Base-by-base conservation (phyloP, 2,888 invertebrate genomes). In the Himalopsyche tibetana region DNA sequence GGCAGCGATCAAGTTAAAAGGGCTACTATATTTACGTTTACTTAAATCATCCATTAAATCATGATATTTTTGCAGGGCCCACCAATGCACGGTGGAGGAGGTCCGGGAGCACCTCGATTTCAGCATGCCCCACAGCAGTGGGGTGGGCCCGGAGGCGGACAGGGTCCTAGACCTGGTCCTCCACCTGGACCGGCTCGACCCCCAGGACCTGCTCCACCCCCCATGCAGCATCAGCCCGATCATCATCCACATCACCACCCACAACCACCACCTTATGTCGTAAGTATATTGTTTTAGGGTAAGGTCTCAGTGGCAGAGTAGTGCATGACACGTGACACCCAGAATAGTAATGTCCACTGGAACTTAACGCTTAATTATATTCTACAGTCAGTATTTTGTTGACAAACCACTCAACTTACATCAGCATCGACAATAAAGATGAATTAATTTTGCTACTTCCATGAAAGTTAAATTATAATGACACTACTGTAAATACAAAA, bases 151-250 rank as follows among this genome's bases (percentile, higher is more conserved):
- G 85, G 87, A 17, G 92, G 92, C 84, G 91, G 91, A 19, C 89
- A 90, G 84, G 89, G 89, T 63, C 91, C 91, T 69, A 93, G 93
- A 87, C 93, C 93, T 4, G 93, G 94, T 93, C 92, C 91, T 38
- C 90, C 88, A 15, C 86, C 87, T 40, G 86, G 85, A 17, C 85
- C 81, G 8, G 82, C 84, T 28, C 83, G 85, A 83, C 87, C 87
- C 40, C 88, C 79, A 40, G 83, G 93, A 42, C 93, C 92, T 5
- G 92, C 92, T 74, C 89, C 92, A 92, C 92, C 69, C 88, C 93
- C 92, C 4, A 90, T 93, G 91, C 92, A 92, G 89, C 91, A 89
- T 19, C 88, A 87, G 4, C 88, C 88, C 0, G 88, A 88, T 69
- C 88, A 88, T 17, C 88, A 88, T 45, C 86, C 87, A 17, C 84